Evolutionary conservation across 2,888 invertebrate species (phyloP), one percentile per base, ranked within the genome.

Genomic region (Caenorhabditis angaria): DNA sequence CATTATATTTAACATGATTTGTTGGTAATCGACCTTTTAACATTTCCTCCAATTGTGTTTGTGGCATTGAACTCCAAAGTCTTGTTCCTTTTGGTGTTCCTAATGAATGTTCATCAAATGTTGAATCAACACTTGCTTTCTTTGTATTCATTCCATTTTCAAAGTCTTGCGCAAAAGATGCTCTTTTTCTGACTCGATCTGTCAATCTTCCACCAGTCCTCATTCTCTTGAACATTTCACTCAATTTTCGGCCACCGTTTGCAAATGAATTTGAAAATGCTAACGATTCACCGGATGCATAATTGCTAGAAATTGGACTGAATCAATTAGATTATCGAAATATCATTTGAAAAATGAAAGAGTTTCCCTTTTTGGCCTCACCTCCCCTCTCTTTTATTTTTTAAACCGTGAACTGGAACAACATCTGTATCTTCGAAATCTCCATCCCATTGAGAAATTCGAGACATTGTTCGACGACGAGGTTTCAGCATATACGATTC

Each of bases 401-500:
- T 67, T 32, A 77, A 47, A 1, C 76, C 76, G 6, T 66, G 51
- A 29, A 80, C 78, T 8, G 77, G 80, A 3, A 80, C 73, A 2
- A 80, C 76, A 47, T 80, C 80, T 8, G 63, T 59, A 3, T 76
- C 77, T 25, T 80, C 80, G 57, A 72, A 62, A 47, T 71, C 69
- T 22, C 67, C 66, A 25, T 70, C 80, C 70, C 66, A 70, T 29
- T 62, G 68, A 14, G 70, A 66, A 55, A 62, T 64, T 27, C 68
- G 64, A 2, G 62, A 61, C 14, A 65, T 41, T 20, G 65, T 69
- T 2, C 73, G 76, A 10, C 76, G 65, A 14, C 82, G 71, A 4
- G 83, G 82, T 29, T 76, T 73, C 27, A 83, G 55, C 72, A 84
- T 77, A 53, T 81, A 73, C 8, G 79, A 73, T 22, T 83, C 83